Evolutionary conservation across 53 echinoderm and acorn worm genomes (phyloP), one percentile per base, ranked within the genome.

Genomic region (Actinopyga echinites): DNA sequence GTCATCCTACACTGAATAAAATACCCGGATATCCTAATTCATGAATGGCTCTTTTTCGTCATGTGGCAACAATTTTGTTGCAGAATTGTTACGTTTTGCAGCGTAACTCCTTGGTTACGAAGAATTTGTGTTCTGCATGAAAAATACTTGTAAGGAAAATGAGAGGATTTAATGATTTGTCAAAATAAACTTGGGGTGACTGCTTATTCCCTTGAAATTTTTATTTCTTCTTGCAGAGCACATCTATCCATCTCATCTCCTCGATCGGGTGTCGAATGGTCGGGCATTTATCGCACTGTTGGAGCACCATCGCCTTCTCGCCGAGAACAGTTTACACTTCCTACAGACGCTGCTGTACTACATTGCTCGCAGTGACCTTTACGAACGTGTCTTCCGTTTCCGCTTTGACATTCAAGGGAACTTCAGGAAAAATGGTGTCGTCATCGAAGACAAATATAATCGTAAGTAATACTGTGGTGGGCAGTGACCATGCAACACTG

Each of bases 321-420:
- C 96, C 22, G 91, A 91, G 37, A 95, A 95, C 75, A 95, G 91
- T 37, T 79, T 95, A 17, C 91, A 89, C 79, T 95, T 95, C 55
- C 75, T 95, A 2, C 96, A 95, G 73, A 95, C 93, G 1, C 64
- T 93, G 7, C 85, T 95, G 30, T 95, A 91, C 55, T 95, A 95
- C 80, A 83, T 89, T 60, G 89, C 93, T 11, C 86, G 93, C 52
- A 87, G 86, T 11, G 96, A 95, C 89, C 81, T 95, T 17, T 93
- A 95, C 69, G 87, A 91, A 44, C 63, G 93, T 32, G 89, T 95
- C 26, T 53, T 93, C 43, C 91, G 91, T 11, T 95, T 93, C 68
- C 79, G 96, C 10, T 64, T 64, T 2, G 87, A 83, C 61, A 77
- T 85, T 53, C 96, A 95, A 36, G 80, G 86, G 0, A 89, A 91